These are phyloP conservation scores for Catocala fraxini DNA, from an alignment of 2,888 invertebrate species.

Conservation along the genomic window DNA sequence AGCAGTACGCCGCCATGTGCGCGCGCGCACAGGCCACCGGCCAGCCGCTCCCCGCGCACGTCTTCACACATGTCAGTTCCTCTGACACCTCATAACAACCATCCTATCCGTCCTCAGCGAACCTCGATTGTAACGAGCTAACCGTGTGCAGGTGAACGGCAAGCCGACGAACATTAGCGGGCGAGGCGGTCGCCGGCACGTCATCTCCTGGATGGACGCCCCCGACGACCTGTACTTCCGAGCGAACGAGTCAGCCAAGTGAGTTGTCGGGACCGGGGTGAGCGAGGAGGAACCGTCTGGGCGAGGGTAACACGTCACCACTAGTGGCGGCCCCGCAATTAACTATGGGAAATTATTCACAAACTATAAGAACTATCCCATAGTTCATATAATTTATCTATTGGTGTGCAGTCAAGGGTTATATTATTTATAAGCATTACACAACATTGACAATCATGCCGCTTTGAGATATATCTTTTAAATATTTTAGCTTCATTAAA, in stretches of 20 bases:
- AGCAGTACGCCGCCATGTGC: constrained; percentile 91
- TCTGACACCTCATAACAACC: constrained; percentile 4
- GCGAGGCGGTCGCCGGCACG: constrained; percentile 95
- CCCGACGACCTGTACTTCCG: constrained; percentile 99
- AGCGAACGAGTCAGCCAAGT: constrained; percentile 97
- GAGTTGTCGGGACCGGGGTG: constrained; percentile 67
- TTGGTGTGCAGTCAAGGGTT: no score
- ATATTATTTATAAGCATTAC: no score
- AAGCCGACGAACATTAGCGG: constrained; percentile 94
- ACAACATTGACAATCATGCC: no score
- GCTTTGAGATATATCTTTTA: no score
- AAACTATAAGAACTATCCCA: no score
- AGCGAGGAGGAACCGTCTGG: no score
- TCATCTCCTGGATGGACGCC: constrained; percentile 99
- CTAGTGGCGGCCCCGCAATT: no score
- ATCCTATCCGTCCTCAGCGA: constrained; percentile 15
- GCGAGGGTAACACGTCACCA: no score
- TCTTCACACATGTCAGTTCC: constrained; percentile 87
- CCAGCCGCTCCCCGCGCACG: constrained; percentile 90
- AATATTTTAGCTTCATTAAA: no score
- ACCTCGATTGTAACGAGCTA: constrained; percentile 28
- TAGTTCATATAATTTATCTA: no score
- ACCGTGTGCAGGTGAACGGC: constrained; percentile 89
- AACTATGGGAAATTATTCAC: no score
- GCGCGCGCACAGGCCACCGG: constrained; percentile 90